Percentiles rank a stretch among this genome's conserved stretches.
These are phyloP conservation scores for Helobdella robusta DNA, from an alignment of 2,888 invertebrate species.

Conservation along the genomic window DNA sequence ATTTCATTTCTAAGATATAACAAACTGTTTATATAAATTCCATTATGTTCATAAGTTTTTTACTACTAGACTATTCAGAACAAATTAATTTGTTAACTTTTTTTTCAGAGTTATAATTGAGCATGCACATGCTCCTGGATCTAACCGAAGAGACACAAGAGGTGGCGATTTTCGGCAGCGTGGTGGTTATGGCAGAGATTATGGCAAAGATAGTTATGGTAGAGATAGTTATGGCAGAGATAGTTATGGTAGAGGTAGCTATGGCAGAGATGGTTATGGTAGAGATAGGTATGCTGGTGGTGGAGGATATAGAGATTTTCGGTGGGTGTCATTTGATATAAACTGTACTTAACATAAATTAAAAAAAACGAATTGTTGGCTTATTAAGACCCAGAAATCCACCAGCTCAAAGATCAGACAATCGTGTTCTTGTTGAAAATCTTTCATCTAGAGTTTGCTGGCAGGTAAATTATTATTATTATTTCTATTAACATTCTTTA, in stretches of 20 bases:
- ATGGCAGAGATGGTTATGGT: neutral
- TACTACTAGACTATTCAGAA: no score
- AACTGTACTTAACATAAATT: no score
- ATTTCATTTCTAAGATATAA: no score
- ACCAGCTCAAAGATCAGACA: conserved; percentile 87
- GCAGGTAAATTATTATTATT: conserved; percentile 88
- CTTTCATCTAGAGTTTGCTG: conserved; percentile 94
- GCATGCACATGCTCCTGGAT: conserved; percentile 24
- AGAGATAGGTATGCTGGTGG: conserved; percentile 1
- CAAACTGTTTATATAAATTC: no score
- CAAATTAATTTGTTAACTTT: no score
- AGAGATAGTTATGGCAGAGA: conserved; percentile 10
- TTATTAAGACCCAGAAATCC: conserved; percentile 25
- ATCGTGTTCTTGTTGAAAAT: conserved; percentile 91
- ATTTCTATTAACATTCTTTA: no score
- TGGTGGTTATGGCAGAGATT: neutral
- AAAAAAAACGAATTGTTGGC: neutral
- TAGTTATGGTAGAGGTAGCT: conserved; percentile 7
- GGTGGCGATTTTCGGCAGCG: conserved; percentile 4
- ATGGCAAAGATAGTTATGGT: neutral
- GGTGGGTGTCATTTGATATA: no score
- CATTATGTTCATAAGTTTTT: no score
- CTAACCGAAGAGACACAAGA: conserved; percentile 10
- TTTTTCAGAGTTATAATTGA: conserved; percentile 29
- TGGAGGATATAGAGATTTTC: neutral